phyloP scores from a whole-genome alignment of 2,888 invertebrate genomes.

The Pachycephus smyrnensis region DNA sequence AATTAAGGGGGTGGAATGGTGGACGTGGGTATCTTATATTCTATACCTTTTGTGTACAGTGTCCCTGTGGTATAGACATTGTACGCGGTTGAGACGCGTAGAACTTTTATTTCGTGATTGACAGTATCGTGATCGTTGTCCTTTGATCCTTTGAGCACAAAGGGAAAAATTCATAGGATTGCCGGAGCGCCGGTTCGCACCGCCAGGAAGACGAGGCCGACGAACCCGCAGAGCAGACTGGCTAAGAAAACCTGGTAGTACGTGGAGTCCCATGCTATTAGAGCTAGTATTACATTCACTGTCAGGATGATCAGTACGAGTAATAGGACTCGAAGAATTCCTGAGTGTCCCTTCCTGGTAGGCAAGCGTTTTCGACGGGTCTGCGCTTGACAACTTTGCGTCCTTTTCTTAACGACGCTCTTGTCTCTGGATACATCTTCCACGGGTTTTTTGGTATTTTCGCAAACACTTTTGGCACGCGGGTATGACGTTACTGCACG shows the following conservation, averaged over 20 bases:
- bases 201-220: slow-evolving; percentile 43
- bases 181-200: neutral
- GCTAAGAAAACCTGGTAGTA: slow-evolving; percentile 51
- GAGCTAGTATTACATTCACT: slow-evolving; percentile 30
- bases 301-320: neutral
- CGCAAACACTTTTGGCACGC: neutral
- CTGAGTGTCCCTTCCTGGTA: neutral
- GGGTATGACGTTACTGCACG: neutral
- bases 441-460: neutral
- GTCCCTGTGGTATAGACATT: neutral
- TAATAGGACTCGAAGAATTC: neutral
- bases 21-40: neutral
- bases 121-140: neutral
- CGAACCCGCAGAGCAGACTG: slow-evolving; percentile 56
- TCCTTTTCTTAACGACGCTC: neutral
- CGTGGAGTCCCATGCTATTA: slow-evolving; percentile 38
- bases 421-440: neutral
- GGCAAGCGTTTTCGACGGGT: neutral
- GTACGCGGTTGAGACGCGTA: neutral
- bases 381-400: neutral
- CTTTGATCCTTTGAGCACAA: neutral
- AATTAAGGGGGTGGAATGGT: neutral
- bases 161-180: neutral
- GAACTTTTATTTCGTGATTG: neutral
- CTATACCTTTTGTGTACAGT: neutral